These are phyloP conservation scores for Leucopsar rothschildi DNA, from an alignment of 2,113 vertebrate genomes.

Conservation along the genomic window DNA sequence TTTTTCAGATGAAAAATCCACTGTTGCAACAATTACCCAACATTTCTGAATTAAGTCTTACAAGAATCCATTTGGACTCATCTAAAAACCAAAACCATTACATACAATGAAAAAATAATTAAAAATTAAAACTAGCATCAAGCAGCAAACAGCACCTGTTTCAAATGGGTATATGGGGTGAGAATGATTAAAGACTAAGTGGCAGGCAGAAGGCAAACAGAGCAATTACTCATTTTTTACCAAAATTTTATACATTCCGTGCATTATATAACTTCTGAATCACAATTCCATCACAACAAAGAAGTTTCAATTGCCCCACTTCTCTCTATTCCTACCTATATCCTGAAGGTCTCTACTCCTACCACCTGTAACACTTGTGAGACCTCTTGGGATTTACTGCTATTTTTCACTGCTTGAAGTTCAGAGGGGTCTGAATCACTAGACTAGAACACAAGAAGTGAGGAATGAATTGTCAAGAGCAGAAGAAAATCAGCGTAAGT, in stretches of 20 bases:
- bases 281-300: background rate
- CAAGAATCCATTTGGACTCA: background rate
- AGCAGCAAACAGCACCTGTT: background rate
- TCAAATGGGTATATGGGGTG: background rate
- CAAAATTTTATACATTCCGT: background rate
- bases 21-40: background rate
- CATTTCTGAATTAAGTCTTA: background rate
- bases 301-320: background rate
- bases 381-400: rapidly evolving
- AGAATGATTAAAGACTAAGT: background rate
- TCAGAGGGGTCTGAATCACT: background rate
- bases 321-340: background rate
- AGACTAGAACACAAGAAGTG: background rate
- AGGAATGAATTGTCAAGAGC: background rate
- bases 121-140: background rate
- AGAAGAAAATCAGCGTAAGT: background rate
- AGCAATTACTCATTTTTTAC: background rate
- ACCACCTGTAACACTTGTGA: background rate
- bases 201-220: rapidly evolving
- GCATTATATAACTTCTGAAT: background rate
- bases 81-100: background rate
- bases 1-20: background rate
- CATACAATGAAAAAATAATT: background rate
- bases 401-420: background rate
- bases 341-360: background rate